A percentile compares a stretch with the other conserved stretches of the same genome.
Conservation (phyloP, 2,113 vertebrate species). For the Lophochroa leadbeateri region DNA sequence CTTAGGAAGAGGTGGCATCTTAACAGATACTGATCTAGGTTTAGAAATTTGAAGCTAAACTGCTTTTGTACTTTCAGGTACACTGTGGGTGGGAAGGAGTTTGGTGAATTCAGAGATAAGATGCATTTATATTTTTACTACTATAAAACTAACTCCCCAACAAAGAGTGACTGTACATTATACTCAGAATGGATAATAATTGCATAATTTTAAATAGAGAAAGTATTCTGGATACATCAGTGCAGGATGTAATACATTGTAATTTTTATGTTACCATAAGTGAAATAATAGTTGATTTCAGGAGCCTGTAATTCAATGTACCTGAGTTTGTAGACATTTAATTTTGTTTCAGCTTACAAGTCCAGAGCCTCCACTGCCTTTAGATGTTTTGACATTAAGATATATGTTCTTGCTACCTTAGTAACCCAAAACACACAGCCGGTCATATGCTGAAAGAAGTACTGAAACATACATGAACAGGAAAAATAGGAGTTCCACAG, state of each 20-base stretch:
- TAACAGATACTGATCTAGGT: background rate
- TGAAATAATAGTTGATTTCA: background rate
- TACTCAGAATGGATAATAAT: background rate
- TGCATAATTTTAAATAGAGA: background rate
- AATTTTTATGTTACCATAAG: background rate
- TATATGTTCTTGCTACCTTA: background rate
- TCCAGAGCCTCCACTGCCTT: background rate
- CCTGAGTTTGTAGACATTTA: background rate
- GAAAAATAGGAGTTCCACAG: background rate
- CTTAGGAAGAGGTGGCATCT: background rate
- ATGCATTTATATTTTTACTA: background rate
- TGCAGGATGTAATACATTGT: background rate
- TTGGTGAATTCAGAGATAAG: background rate
- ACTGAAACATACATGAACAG: background rate
- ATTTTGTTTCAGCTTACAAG: background rate
- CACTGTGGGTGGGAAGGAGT: background rate
- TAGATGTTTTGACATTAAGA: background rate
- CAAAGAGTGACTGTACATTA: background rate
- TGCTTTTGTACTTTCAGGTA: background rate
- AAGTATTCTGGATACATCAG: background rate
- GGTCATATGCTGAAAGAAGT: background rate
- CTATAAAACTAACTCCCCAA: background rate
- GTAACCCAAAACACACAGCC: background rate
- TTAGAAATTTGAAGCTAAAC: background rate
- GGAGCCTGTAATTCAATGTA: background rate